phyloP scores from a whole-genome alignment of 2,888 invertebrate genomes.

The Sarcophaga carnaria region DNA sequence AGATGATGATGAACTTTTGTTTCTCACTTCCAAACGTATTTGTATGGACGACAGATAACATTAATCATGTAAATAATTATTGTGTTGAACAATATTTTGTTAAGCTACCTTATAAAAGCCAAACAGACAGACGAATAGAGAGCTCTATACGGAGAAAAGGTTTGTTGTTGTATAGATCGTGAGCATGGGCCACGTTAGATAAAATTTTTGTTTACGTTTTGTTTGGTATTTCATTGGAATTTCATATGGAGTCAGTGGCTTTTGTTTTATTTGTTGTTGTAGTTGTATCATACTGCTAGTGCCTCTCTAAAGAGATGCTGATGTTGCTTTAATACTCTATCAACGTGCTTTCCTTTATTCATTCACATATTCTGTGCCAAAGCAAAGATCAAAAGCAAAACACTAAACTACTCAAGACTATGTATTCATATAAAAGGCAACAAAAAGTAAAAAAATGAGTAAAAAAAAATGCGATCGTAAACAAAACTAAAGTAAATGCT shows the following conservation, averaged over 20 bases:
- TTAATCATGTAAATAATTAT: background rate
- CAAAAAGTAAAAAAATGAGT: background rate
- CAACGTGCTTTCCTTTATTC: background rate
- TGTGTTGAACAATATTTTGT: background rate
- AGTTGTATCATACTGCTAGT: background rate
- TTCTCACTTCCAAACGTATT: background rate
- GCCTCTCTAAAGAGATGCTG: too few species aligned
- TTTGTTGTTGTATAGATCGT: too few species aligned
- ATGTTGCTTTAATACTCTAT: too few species aligned
- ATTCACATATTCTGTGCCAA: background rate
- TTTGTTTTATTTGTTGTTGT: background rate
- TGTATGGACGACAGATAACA: background rate
- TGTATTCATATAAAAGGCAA: background rate
- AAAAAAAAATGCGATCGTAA: background rate
- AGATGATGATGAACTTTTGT: background rate
- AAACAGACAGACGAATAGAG: too few species aligned
- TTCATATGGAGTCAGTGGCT: conserved; percentile 32
- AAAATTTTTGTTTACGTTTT: conserved; percentile 1
- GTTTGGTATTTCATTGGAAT: conserved; percentile 32
- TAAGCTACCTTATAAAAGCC: background rate
- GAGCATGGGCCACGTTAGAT: too few species aligned
- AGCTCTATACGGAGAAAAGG: too few species aligned
- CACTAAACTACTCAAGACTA: background rate
- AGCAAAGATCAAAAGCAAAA: background rate
- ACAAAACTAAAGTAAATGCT: background rate